phyloP scores from a whole-genome alignment of 1,140 invertebrate species.

The Pollicipes pollicipes region DNA sequence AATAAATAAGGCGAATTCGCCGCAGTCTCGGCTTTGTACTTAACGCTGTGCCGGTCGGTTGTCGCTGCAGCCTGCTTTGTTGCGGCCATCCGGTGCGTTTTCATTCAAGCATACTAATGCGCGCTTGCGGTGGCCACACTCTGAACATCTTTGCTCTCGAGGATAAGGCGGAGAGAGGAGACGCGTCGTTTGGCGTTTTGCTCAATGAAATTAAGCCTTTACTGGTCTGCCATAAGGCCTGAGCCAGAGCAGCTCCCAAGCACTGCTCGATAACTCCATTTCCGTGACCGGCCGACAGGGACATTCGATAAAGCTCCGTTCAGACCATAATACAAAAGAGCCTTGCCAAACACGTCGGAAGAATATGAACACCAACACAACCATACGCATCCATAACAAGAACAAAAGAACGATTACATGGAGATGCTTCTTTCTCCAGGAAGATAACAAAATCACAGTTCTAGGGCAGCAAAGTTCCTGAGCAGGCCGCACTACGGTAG shows the following conservation, averaged over 20 bases:
- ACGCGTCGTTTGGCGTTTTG: no score
- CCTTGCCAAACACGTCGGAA: neutral
- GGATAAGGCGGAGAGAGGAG: no score
- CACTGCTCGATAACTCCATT: neutral
- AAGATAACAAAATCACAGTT: neutral
- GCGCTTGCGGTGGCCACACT: no score
- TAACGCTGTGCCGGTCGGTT: no score
- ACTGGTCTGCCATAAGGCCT: neutral
- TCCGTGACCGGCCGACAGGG: no score
- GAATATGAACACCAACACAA: neutral
- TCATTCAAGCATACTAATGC: no score
- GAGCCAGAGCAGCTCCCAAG: neutral
- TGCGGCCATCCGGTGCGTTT: no score
- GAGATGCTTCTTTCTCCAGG: neutral
- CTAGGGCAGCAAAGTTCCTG: constrained; percentile 1
- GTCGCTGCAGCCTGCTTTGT: no score
- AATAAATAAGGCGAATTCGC: no score
- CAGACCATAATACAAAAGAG: neutral
- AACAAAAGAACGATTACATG: constrained; percentile 1
- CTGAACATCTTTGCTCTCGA: no score
- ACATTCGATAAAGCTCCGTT: no score
- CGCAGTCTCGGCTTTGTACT: no score
- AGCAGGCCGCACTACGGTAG: neutral
- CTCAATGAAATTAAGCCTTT: neutral
- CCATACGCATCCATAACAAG: neutral